Percentiles rank a stretch among this genome's conserved stretches.
Evolutionary conservation across 2,797 vertebrate genomes (phyloP).

Genomic region (Falco concolor): DNA sequence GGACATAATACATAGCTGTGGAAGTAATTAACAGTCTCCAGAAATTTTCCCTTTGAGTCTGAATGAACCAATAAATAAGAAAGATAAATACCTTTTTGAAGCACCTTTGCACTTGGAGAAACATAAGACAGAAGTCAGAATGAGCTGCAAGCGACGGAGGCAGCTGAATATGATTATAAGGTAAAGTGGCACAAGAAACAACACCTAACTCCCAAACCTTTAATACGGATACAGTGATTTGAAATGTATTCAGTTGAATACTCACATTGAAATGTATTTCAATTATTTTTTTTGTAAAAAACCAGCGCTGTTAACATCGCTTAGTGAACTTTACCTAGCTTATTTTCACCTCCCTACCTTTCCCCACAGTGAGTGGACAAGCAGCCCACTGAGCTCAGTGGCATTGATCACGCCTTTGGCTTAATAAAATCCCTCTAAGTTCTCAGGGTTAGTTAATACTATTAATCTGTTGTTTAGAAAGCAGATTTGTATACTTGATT

Average conservation of each 20-base stretch:
- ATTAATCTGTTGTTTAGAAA: background rate
- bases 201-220: background rate
- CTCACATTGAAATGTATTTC: background rate
- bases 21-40: background rate
- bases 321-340: background rate
- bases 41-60: background rate
- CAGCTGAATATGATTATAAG: background rate
- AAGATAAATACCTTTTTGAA: background rate
- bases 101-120: background rate
- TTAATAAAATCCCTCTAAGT: background rate
- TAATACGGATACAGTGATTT: background rate
- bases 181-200: background rate
- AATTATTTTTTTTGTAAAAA: background rate
- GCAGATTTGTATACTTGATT: background rate
- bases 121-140: background rate
- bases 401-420: background rate
- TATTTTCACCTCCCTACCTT: background rate
- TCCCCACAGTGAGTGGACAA: background rate
- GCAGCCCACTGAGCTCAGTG: slow-evolving; percentile 23
- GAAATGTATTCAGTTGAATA: background rate
- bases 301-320: background rate
- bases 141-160: background rate
- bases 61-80: background rate
- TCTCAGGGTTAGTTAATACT: background rate
- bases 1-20: background rate